phyloP scores from a whole-genome alignment of 2,888 invertebrate genomes.

The Tachina grossa region DNA sequence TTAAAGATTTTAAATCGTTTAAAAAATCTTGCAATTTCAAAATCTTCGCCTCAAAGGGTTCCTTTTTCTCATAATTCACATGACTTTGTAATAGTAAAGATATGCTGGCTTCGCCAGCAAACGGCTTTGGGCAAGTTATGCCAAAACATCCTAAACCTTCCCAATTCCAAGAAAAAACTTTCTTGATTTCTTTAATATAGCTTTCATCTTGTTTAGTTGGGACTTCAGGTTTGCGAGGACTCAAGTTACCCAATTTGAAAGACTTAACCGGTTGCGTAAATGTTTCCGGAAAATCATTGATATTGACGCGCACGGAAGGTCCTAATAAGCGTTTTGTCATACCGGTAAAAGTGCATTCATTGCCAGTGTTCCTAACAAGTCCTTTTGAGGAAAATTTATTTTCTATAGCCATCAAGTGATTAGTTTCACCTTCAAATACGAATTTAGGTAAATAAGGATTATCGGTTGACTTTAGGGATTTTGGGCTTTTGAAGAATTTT shows the following conservation, averaged over 20 bases:
- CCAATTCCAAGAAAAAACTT: constrained; percentile 75
- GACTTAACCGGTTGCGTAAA: constrained; percentile 28
- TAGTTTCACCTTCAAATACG: constrained; percentile 72
- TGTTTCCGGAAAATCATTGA: constrained; percentile 68
- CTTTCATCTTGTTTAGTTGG: neutral
- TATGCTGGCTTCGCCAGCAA: constrained; percentile 74
- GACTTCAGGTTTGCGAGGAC: constrained; percentile 5
- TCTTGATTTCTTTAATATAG: constrained; percentile 20
- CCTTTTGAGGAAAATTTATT: constrained; percentile 69
- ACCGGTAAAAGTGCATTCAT: constrained; percentile 73
- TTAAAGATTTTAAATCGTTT: constrained; percentile 77
- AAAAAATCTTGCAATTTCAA: constrained; percentile 74
- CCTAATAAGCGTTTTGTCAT: constrained; percentile 74
- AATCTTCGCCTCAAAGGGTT: constrained; percentile 73
- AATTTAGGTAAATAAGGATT: constrained; percentile 76
- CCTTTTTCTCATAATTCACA: constrained; percentile 68
- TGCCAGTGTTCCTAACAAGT: neutral
- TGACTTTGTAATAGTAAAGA: constrained; percentile 74
- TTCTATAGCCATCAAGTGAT: constrained; percentile 72
- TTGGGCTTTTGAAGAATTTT: constrained; percentile 73
- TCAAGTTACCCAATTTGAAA: constrained; percentile 12
- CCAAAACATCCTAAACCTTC: constrained; percentile 75
- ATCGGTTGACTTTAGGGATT: constrained; percentile 66
- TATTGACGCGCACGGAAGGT: constrained; percentile 72
- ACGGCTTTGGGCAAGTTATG: constrained; percentile 72